phyloP scores from a whole-genome alignment of 30 jellyfish, hydroid and myxozoan species.

The Aurelia coerulea region DNA sequence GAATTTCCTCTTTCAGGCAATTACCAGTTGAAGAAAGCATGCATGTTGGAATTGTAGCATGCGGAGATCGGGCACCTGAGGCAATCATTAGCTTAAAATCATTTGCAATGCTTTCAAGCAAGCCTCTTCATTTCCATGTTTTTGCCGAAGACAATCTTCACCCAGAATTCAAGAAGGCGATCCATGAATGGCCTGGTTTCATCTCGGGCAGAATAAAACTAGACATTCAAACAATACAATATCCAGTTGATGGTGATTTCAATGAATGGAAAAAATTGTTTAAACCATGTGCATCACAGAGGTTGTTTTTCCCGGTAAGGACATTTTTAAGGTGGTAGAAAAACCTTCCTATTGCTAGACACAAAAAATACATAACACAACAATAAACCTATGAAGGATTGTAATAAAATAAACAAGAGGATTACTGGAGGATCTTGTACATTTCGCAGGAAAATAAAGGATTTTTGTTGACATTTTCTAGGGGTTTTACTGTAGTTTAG shows the following conservation, averaged over 20 bases:
- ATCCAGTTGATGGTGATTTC: conserved; percentile 67
- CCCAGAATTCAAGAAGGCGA: conserved; percentile 34
- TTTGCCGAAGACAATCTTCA: conserved; percentile 78
- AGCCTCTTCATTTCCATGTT: conserved; percentile 70
- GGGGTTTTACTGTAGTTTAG: too few species aligned
- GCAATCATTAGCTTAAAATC: conserved; percentile 80
- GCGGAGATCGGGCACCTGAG: conserved; percentile 83
- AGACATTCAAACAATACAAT: conserved; percentile 48
- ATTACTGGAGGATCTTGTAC: too few species aligned
- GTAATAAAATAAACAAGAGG: too few species aligned
- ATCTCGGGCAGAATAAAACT: conserved; percentile 54
- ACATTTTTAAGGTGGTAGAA: neutral
- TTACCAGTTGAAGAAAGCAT: conserved; percentile 15
- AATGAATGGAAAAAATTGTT: conserved; percentile 70
- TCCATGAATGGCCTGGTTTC: conserved; percentile 80
- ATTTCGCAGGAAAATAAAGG: too few species aligned
- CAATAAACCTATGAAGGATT: too few species aligned
- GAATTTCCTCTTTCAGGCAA: too few species aligned
- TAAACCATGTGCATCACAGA: conserved; percentile 92
- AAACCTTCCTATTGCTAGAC: too few species aligned
- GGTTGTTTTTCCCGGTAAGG: conserved; percentile 83
- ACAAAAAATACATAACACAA: too few species aligned
- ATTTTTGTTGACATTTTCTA: too few species aligned
- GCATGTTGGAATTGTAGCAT: conserved; percentile 89
- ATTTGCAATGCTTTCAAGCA: conserved; percentile 60